Conservation (phyloP, 2,113 vertebrate species). For the Callipepla californica region DNA sequence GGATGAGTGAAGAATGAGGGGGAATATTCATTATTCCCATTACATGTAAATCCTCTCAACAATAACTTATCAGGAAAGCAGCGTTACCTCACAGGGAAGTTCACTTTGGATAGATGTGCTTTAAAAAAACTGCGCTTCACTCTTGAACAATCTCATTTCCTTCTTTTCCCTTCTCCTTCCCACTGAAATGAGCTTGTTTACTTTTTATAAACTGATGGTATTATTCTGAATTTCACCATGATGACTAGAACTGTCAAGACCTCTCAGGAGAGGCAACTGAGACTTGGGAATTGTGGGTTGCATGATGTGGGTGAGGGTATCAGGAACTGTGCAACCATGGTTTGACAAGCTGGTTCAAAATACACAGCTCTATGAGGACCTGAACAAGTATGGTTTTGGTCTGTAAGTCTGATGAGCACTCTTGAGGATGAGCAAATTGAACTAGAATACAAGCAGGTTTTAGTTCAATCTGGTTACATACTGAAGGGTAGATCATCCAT, state of each 20-base stretch:
- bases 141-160: background rate
- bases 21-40: constrained; percentile 7
- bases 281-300: background rate
- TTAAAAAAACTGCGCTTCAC: background rate
- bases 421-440: background rate
- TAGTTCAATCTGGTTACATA: background rate
- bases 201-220: background rate
- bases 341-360: background rate
- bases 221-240: background rate
- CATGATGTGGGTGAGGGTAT: background rate
- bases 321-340: fast-evolving
- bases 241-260: background rate
- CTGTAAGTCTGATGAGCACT: background rate
- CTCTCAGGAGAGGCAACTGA: background rate
- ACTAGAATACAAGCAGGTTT: background rate
- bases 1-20: background rate
- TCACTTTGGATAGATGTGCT: background rate
- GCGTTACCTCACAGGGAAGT: background rate
- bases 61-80: background rate
- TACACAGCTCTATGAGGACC: background rate
- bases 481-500: background rate
- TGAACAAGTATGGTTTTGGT: fast-evolving
- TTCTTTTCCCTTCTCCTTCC: background rate
- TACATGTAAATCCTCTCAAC: constrained; percentile 29
- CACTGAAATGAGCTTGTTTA: background rate